Conservation (phyloP, 2,113 vertebrate species). For the Tenrec ecaudatus region DNA sequence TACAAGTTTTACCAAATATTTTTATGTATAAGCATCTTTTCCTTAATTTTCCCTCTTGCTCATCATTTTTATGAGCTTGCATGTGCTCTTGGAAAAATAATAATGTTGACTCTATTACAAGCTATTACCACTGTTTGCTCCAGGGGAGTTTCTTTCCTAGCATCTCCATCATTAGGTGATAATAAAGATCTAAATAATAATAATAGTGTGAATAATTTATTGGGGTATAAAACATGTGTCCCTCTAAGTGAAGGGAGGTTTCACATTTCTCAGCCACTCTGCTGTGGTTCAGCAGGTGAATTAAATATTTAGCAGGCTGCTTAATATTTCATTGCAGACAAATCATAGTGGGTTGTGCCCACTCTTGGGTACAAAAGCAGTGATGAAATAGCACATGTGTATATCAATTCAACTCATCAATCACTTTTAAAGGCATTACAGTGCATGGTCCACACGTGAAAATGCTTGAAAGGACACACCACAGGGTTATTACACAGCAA, state of each 20-base stretch:
- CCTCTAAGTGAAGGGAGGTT: slow-evolving; percentile 70
- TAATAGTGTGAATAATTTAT: slow-evolving; percentile 74
- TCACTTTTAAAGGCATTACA: slow-evolving; percentile 61
- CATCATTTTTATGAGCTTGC: slow-evolving; percentile 34
- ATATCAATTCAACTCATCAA: slow-evolving; percentile 64
- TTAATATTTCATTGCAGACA: slow-evolving; percentile 87
- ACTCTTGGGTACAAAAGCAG: slow-evolving; percentile 73
- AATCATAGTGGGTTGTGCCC: slow-evolving; percentile 77
- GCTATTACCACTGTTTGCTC: slow-evolving; percentile 24
- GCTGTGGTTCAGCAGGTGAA: slow-evolving; percentile 77
- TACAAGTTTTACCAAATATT: neutral
- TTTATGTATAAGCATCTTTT: slow-evolving; percentile 45
- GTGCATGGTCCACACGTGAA: neutral
- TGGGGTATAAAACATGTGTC: slow-evolving; percentile 65
- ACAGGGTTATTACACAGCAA: slow-evolving; percentile 16
- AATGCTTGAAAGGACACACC: neutral
- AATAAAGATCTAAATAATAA: slow-evolving; percentile 73
- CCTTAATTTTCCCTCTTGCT: neutral
- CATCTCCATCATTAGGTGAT: slow-evolving; percentile 50
- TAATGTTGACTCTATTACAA: neutral
- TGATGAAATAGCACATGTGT: slow-evolving; percentile 58
- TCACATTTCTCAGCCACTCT: slow-evolving; percentile 73
- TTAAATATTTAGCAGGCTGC: slow-evolving; percentile 86
- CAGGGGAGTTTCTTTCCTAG: slow-evolving; percentile 36
- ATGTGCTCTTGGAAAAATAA: slow-evolving; percentile 50